Percentiles rank a stretch among this genome's conserved stretches.
Conservation (phyloP, 2,888 invertebrate genomes). For the Andrena dorsata region DNA sequence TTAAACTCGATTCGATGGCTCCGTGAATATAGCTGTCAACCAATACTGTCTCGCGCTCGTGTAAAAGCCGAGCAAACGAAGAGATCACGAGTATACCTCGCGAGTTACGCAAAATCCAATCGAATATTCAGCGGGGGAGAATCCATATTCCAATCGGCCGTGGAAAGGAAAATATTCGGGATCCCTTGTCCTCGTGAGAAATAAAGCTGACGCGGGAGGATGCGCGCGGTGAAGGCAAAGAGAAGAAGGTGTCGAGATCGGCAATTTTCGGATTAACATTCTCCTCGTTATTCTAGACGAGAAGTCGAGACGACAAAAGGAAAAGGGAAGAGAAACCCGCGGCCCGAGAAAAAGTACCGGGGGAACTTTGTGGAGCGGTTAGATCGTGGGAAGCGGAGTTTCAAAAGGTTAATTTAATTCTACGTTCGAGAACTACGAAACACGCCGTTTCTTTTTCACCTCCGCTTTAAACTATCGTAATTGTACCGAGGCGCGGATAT, state of each 20-base stretch:
- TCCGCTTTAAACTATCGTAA: background rate
- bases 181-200: background rate
- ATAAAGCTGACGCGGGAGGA: constrained; percentile 16
- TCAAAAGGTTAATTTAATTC: constrained; percentile 59
- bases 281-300: constrained; percentile 46
- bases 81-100: constrained; percentile 25
- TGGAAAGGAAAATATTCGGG: constrained; percentile 28
- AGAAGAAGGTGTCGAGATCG: constrained; percentile 46
- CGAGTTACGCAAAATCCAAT: constrained; percentile 40
- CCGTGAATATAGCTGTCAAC: constrained; percentile 10
- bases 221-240: background rate
- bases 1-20: constrained; percentile 28
- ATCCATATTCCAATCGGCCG: constrained; percentile 40
- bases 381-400: constrained; percentile 19
- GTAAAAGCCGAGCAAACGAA: constrained; percentile 10
- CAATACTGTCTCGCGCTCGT: background rate
- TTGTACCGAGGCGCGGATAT: background rate
- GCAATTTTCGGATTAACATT: constrained; percentile 63
- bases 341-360: constrained; percentile 13
- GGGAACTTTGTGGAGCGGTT: constrained; percentile 23
- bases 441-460: constrained; percentile 9
- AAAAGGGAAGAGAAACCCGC: constrained; percentile 32
- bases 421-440: constrained; percentile 30
- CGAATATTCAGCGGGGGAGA: constrained; percentile 53
- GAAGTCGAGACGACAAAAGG: constrained; percentile 22